Evolutionary conservation across 2,888 invertebrate species (phyloP).

Genomic region (Standfussiana lucernea): DNA sequence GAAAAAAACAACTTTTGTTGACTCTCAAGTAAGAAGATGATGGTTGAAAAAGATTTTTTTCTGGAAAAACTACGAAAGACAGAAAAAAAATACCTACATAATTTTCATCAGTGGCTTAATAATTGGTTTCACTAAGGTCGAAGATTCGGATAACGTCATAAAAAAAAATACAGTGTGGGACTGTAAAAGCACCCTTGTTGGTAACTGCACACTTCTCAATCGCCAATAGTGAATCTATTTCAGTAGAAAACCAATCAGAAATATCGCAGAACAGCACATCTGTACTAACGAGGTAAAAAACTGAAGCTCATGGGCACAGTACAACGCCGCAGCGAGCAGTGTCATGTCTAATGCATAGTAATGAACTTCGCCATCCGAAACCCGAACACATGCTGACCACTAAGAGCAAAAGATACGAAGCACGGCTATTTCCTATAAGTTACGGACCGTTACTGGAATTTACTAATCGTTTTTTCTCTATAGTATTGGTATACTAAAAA

Average conservation of each 20-base stretch:
- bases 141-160: background rate
- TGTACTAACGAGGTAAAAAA: conserved; percentile 25
- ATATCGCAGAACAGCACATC: background rate
- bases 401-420: conserved; percentile 44
- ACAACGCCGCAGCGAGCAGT: conserved; percentile 18
- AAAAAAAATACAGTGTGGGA: background rate
- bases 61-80: background rate
- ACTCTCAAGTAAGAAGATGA: background rate
- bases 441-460: background rate
- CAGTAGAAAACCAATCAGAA: background rate
- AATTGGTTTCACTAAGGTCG: background rate
- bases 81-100: background rate
- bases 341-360: conserved; percentile 60
- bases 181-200: background rate
- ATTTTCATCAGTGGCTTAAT: background rate
- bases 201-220: background rate
- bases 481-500: too few relatives aligned
- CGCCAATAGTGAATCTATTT: background rate
- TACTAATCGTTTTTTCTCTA: too few relatives aligned
- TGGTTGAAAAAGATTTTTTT: background rate
- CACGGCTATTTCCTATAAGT: background rate
- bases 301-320: background rate
- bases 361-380: conserved; percentile 44
- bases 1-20: background rate
- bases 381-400: conserved; percentile 41